Base-by-base conservation (phyloP, 2,797 vertebrate genomes). In the Rousettus madagascariensis region DNA sequence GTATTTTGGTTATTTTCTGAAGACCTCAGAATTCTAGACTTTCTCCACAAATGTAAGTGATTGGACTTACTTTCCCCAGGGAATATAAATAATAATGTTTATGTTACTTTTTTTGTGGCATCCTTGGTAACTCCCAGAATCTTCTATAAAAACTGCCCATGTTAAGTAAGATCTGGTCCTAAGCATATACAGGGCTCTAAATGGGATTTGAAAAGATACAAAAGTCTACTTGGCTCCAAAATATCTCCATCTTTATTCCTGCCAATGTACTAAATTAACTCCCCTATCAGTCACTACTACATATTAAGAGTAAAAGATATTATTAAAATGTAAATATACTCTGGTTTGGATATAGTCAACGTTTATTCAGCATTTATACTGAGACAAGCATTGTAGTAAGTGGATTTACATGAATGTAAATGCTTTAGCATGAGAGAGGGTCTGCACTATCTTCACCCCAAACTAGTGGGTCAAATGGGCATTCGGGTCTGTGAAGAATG, bases 1-100 rank as follows among this genome's bases (percentile, higher is more conserved):
- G n/a, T 93, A 87, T 78, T 92, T 93, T 36, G n/a, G 22, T 36
- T 51, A 63, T 16, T 94, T 38, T 95, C 43, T 90, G 9, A 90
- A 90, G 71, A 79, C 26, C 13, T 80, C 61, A 92, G 1, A 28
- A 77, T 82, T 82, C 90, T 22, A 89, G n/a, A 72, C 2, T 46
- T 96, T 80, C 22, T 91, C 6, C 33, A 87, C 36, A 94, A 85
- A 49, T 38, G 11, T 30, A 93, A 94, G 7, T 38, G 17, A 91
- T 59, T 74, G 90, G 49, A 77, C 5, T 80, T 80, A 55, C 22
- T 87, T 79, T 82, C 17, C 5, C 26, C 1, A 77, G 20, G 13
- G 33, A 84, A 24, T 92, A 0, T 57, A 9, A 2, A 71, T 49
- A 41, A 17, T n/a, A 84, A 7, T 65, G 30, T 80, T 74, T 94